Evolutionary conservation across 1,140 invertebrate genomes (phyloP), one percentile per base, ranked within the genome.

Genomic region (Sitophilus oryzae): DNA sequence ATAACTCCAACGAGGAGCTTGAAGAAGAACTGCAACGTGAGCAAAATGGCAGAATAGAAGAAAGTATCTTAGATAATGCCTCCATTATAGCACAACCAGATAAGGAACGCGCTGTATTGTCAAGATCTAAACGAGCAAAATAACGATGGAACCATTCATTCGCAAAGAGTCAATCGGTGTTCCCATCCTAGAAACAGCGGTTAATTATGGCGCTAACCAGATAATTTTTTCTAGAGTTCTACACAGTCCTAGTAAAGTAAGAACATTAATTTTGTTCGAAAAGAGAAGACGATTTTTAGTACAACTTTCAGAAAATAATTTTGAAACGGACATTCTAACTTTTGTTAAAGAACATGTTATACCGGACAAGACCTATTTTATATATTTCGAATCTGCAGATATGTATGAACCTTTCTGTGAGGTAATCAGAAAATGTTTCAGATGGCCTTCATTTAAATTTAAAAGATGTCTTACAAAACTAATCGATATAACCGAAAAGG

Each of bases 181-280:
- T n/a, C n/a, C n/a, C n/a, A n/a, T n/a, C n/a, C n/a, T n/a, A n/a
- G n/a, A n/a, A n/a, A n/a, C n/a, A n/a, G n/a, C n/a, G n/a, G n/a
- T n/a, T n/a, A 59, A 55, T 43, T 45, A 25, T 21, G 56, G 44
- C 14, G 18, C 19, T 15, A 58, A 58, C 30, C 56, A 58, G 46
- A 53, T 58, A 21, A 45, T 54, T 16, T 40, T 53, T 2, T 34
- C 15, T 8, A 14, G 6, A 35, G 44, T 53, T 19, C 19, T 47
- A 9, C 21, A 59, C 43, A 54, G 21, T 19, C 44, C 44, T 9
- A 51, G 14, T 4, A 53, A 53, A 58, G 3, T 43, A 23, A 58
- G 46, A 38, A 52, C n/a, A 5, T 45, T 18, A 19, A 53, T 53
- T 45, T 34, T 58, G 19, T 58, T 58, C 18, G 43, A 36, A 44